Evolutionary conservation across 2,113 vertebrate species (phyloP).

Genomic region (Athene cunicularia): DNA sequence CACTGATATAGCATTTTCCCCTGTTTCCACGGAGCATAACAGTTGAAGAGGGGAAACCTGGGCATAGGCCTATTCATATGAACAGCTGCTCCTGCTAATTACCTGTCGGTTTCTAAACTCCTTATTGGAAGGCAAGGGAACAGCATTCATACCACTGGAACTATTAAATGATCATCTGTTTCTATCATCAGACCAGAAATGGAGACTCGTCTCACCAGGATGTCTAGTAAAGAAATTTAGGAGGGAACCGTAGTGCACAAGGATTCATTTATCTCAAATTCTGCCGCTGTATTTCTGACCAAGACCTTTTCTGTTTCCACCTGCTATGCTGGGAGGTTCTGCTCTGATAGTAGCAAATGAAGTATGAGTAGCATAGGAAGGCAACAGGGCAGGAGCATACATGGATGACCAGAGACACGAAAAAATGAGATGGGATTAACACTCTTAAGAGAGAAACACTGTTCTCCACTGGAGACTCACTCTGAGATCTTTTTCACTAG

Average conservation of each 20-base stretch:
- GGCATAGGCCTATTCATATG: slow-evolving; percentile 32
- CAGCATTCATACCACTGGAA: slow-evolving; percentile 49
- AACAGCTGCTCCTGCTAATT: slow-evolving; percentile 68
- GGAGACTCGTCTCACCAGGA: not conserved
- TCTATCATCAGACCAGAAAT: slow-evolving; percentile 1
- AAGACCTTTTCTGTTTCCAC: not conserved
- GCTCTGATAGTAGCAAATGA: not conserved
- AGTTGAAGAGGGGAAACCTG: slow-evolving; percentile 44
- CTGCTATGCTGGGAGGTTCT: not conserved
- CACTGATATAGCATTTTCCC: not conserved
- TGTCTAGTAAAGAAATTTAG: not conserved
- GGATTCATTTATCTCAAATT: not conserved
- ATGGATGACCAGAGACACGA: not conserved
- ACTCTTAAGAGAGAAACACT: not conserved
- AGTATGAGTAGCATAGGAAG: not conserved
- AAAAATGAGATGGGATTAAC: not conserved
- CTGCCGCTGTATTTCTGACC: not conserved
- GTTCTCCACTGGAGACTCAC: not conserved
- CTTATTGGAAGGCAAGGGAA: not conserved
- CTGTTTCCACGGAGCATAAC: slow-evolving; percentile 4
- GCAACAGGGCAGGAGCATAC: not conserved
- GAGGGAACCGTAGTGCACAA: not conserved
- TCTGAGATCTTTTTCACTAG: not conserved
- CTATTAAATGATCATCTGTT: slow-evolving; percentile 55
- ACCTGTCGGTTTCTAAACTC: slow-evolving; percentile 50